These are phyloP conservation scores for Phalacrocorax carbo DNA, from an alignment of 2,113 vertebrate genomes.

Conservation along the genomic window DNA sequence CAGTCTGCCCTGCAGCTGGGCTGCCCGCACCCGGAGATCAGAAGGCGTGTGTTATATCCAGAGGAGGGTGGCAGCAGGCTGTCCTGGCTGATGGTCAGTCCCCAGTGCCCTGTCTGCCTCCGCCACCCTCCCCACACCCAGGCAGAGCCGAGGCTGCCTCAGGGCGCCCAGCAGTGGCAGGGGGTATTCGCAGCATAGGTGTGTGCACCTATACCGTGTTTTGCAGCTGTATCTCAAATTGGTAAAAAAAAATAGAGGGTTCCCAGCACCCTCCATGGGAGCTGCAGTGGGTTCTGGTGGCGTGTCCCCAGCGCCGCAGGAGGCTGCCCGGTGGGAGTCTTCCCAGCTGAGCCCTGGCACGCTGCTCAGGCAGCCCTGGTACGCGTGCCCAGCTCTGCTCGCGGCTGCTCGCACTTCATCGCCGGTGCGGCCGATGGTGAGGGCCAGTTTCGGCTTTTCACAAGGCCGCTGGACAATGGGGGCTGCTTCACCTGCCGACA, in stretches of 20 bases:
- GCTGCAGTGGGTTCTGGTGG: neutral
- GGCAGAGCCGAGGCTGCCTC: accelerated
- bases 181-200: neutral
- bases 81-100: neutral
- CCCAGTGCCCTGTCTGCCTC: neutral
- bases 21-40: accelerated
- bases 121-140: accelerated
- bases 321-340: accelerated
- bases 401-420: accelerated
- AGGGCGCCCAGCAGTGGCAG: accelerated
- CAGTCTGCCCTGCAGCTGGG: neutral
- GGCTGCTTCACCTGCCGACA: neutral
- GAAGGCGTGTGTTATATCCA: neutral
- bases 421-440: accelerated
- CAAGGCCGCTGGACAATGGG: neutral
- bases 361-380: neutral
- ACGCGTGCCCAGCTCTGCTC: neutral
- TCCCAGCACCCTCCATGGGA: neutral
- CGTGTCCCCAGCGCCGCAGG: neutral
- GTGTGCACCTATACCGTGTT: neutral
- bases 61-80: neutral
- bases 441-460: neutral
- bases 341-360: too few species aligned
- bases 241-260: neutral
- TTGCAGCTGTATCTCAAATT: neutral